Evolutionary conservation across 35 echinoderm and acorn worm genomes (phyloP), one percentile per base, ranked within the genome.

Genomic region (Chiridota heheva): DNA sequence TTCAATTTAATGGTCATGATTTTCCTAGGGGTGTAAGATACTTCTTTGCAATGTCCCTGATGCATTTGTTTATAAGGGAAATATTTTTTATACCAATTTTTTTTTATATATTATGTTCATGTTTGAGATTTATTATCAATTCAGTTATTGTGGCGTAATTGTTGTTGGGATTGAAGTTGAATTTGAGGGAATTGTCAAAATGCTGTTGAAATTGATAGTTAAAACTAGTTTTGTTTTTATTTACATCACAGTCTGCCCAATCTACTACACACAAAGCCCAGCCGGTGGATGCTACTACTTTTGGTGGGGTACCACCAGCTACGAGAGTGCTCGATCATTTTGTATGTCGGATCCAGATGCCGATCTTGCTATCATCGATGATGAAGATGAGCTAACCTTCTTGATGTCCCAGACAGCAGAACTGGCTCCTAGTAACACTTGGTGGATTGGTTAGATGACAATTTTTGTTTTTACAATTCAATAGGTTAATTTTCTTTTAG

Each of bases 381-480:
- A 90, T 37, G 35, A 76, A 2, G 81, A 85, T 18, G 81, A 90
- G 72, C 49, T 90, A 3, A 71, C 84, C 13, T 90, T 72, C 41
- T 18, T 90, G 0, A 39, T 76, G 49, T 30, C 68, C 33, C 62
- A 70, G 72, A 90, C 71, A 2, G 24, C 69, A 4, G 56, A 72
- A 43, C 56, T 63, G 2, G 63, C 61, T 20, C 37, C 30, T 5
- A 55, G 43, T 40, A 55, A n/a, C 12, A 42, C 39, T 7, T 62
- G 80, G 69, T 90, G 87, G 87, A 90, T 90, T 39, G 87, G 87
- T 90, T 13, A 25, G 87, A n/a, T n/a, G n/a, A n/a, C n/a, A n/a
- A n/a, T n/a, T n/a, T n/a, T n/a, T n/a, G n/a, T n/a, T n/a, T 33
- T 69, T 5, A 7, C 27, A 40, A 38, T 13, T 72, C 12, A 17